Evolutionary conservation across 2,888 invertebrate genomes (phyloP).

Genomic region (Quadriops clusia): DNA sequence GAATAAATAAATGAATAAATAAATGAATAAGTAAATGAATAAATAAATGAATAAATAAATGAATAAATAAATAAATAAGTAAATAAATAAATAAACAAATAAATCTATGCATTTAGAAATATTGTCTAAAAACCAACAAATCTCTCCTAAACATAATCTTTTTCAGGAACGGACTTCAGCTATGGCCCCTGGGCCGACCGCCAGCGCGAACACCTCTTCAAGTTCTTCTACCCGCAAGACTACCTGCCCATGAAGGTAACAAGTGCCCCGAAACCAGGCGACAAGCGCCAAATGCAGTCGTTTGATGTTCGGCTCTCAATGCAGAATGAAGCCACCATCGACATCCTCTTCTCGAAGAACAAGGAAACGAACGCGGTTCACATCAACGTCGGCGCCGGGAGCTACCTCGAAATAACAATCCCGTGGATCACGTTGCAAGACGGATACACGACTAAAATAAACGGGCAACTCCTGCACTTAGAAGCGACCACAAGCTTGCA

Average conservation of each 20-base stretch:
- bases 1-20: not conserved
- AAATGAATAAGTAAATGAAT: too few relatives aligned
- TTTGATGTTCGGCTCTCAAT: constrained; percentile 89
- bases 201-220: constrained; percentile 88
- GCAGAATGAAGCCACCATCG: constrained; percentile 86
- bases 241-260: constrained; percentile 71
- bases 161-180: constrained; percentile 70
- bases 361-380: constrained; percentile 95
- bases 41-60: too few relatives aligned
- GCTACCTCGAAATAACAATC: constrained; percentile 90
- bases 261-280: constrained; percentile 73
- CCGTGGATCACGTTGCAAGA: constrained; percentile 85
- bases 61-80: too few relatives aligned
- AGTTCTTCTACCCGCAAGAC: constrained; percentile 90
- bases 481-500: constrained; percentile 92
- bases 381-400: constrained; percentile 88
- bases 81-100: too few relatives aligned
- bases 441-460: constrained; percentile 83
- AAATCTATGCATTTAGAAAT: too few relatives aligned
- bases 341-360: constrained; percentile 91
- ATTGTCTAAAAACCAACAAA: too few relatives aligned
- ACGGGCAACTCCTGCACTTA: constrained; percentile 84
- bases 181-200: constrained; percentile 99
- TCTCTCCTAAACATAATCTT: not conserved
- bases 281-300: constrained; percentile 75